phyloP scores from a whole-genome alignment of 2,888 invertebrate species.

The Xylota segnis region DNA sequence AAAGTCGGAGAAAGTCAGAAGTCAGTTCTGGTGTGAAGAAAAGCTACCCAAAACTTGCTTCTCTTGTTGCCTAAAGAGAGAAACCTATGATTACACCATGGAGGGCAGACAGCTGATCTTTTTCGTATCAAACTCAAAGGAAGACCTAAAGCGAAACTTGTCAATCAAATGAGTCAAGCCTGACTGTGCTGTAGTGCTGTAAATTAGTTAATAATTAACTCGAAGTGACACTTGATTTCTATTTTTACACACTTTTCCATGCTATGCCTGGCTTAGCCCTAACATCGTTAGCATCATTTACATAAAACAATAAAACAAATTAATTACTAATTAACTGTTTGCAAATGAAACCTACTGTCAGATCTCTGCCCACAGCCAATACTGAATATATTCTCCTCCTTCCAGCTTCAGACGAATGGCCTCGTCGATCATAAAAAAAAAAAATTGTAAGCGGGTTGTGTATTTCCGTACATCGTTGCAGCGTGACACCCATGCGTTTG shows the following conservation, averaged over 20 bases:
- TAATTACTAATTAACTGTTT: constrained; percentile 24
- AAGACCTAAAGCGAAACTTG: too few relatives aligned
- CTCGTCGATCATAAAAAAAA: constrained; percentile 27
- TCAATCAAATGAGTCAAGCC: too few relatives aligned
- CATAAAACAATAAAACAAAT: constrained; percentile 38
- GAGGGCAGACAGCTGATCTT: too few relatives aligned
- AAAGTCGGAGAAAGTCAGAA: too few relatives aligned
- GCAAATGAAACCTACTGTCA: constrained; percentile 32
- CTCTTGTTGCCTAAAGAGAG: too few relatives aligned
- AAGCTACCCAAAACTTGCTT: too few relatives aligned
- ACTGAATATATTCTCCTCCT: constrained; percentile 3
- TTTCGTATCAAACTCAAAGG: too few relatives aligned
- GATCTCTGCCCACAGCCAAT: constrained; percentile 32
- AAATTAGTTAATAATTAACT: neutral
- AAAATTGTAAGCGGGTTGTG: constrained; percentile 17
- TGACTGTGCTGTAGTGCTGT: neutral
- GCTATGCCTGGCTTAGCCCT: neutral
- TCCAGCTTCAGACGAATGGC: constrained; percentile 38
- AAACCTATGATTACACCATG: too few relatives aligned
- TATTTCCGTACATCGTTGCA: constrained; percentile 42
- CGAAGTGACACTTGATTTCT: neutral
- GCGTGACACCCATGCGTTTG: constrained; percentile 35
- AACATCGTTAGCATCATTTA: constrained; percentile 17
- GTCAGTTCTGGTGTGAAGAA: too few relatives aligned
- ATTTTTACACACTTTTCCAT: neutral